Base-by-base conservation (phyloP, 2,797 vertebrate genomes). In the Nannoperca australis region DNA sequence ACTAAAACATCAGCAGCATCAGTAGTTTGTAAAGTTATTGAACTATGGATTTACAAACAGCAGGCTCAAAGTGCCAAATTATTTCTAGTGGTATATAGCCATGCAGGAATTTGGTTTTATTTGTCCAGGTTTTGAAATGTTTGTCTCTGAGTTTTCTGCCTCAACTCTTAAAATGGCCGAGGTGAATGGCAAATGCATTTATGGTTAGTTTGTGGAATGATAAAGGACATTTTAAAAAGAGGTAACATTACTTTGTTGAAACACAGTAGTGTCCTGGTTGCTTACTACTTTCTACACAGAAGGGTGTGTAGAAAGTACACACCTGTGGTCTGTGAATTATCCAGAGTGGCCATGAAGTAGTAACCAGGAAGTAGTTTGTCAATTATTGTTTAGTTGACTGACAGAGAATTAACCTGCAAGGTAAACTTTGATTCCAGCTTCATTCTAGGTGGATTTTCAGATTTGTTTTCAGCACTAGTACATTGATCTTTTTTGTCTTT, bases 1-100 rank as follows among this genome's bases (percentile, higher is more conserved):
- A 14, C 38, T 32, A 7, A 55, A 70, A 54, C 59, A 55, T 66
- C 67, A 49, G 67, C 78, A 49, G 27, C 32, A 24, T 20, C 11
- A 4, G 24, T 40, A 20, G 40, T 47, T 70, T 47, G 9, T 49
- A 45, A 45, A 54, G 8, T 24, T 14, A 36, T 15, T 62, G 42
- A 73, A 50, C 18, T 7, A 4, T 36, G 9, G 20, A 15, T 76
- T 72, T 17, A 12, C 8, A 59, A 42, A 30, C 32, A 14, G 50
- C 27, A 40, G 62, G 3, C 5, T 40, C n/a, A 55, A 56, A 0
- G 5, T 34, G 32, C 14, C 15, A 22, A 22, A n/a, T 50, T 51
- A 22, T 62, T 22, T 11, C 4, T 14, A 32, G 11, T 64, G 45
- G 18, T 22, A 3, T 18, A 13, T 34, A 22, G 40, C 36, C 11